A percentile compares a stretch with the other conserved stretches of the same genome.
Conservation (phyloP, 2,888 invertebrate species). For the Tipula helvola region DNA sequence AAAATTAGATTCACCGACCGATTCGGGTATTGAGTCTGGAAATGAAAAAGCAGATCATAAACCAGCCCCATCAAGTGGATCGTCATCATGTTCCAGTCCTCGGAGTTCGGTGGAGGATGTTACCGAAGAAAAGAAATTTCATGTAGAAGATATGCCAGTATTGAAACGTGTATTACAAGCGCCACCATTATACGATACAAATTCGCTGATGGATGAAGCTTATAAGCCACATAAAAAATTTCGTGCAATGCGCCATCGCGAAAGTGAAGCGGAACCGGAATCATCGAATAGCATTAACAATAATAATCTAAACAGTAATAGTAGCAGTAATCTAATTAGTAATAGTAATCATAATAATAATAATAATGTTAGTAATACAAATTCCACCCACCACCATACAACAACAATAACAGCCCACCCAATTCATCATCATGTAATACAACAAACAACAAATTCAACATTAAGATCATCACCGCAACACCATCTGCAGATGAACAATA, state of each 20-base stretch:
- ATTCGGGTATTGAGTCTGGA: constrained; percentile 88
- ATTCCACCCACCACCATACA: constrained; percentile 14
- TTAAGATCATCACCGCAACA: constrained; percentile 18
- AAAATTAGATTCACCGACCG: constrained; percentile 81
- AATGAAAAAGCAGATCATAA: constrained; percentile 69
- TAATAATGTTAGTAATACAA: not conserved
- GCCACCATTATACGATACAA: constrained; percentile 81
- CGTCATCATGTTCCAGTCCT: constrained; percentile 77
- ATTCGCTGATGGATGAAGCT: constrained; percentile 85
- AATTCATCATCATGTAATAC: constrained; percentile 16
- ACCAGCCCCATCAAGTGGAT: constrained; percentile 58
- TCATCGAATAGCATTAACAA: constrained; percentile 31
- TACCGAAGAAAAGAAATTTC: constrained; percentile 46
- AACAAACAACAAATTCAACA: constrained; percentile 14
- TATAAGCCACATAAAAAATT: constrained; percentile 95
- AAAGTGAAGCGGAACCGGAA: constrained; percentile 66
- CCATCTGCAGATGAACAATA: constrained; percentile 19
- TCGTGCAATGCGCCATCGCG: constrained; percentile 68
- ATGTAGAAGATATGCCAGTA: constrained; percentile 84
- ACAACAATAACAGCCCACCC: constrained; percentile 23
- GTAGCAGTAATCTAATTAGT: not conserved
- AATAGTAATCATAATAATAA: not conserved
- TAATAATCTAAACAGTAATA: constrained; percentile 6
- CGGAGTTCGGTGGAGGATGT: constrained; percentile 73
- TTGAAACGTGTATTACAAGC: constrained; percentile 85